Percentiles rank a stretch among this genome's conserved stretches.
These are phyloP conservation scores for Rhinogobio ventralis DNA, from an alignment of 2,797 vertebrate genomes.

Conservation along the genomic window DNA sequence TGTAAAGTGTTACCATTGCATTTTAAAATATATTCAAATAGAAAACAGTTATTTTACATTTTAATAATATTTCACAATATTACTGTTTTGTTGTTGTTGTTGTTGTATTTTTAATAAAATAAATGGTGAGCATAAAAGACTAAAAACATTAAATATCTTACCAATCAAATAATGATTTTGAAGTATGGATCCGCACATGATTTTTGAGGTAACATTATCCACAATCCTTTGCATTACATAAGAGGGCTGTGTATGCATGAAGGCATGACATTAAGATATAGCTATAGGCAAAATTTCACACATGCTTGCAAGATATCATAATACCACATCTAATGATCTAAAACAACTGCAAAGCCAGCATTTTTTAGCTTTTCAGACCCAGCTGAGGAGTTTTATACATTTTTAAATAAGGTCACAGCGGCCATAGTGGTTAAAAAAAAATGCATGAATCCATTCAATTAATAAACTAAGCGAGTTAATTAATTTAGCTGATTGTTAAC, in stretches of 20 bases:
- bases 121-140: too few species aligned
- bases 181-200: not conserved
- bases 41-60: too few species aligned
- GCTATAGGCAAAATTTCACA: not conserved
- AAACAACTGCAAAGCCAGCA: not conserved
- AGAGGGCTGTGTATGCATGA: not conserved
- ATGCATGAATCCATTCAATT: not conserved
- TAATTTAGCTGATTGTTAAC: not conserved
- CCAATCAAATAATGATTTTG: not conserved
- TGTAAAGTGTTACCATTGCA: too few species aligned
- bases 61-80: too few species aligned
- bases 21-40: too few species aligned
- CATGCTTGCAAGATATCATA: not conserved
- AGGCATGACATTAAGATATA: not conserved
- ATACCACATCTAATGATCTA: conserved; percentile 6
- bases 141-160: too few species aligned
- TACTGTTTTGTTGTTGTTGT: too few species aligned
- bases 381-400: not conserved
- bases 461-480: not conserved
- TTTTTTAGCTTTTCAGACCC: not conserved
- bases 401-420: not conserved
- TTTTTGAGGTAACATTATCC: not conserved
- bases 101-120: too few species aligned
- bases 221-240: not conserved
- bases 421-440: not conserved